A percentile compares a stretch with the other conserved stretches of the same genome.
Conservation (phyloP, 2,888 invertebrate genomes). For the Glyphotaelius pellucidus region DNA sequence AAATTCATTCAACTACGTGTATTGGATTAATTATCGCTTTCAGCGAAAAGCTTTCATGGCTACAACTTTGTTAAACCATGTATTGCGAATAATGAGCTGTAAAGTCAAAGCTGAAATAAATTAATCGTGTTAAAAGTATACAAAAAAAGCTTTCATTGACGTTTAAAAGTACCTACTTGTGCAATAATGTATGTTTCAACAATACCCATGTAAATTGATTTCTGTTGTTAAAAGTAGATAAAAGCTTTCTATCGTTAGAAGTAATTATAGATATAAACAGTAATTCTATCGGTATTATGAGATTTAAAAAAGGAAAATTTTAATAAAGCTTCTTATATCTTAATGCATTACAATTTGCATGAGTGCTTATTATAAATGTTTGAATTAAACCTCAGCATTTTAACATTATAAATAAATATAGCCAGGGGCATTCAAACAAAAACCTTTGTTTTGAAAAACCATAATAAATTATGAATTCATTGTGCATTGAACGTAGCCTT, state of each 20-base stretch:
- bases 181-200: background rate
- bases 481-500: background rate
- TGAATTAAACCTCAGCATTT: background rate
- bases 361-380: background rate
- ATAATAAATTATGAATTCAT: background rate
- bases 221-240: background rate
- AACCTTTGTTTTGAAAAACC: background rate
- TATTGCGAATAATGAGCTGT: background rate
- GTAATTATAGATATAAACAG: too few species aligned
- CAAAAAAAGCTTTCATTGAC: background rate
- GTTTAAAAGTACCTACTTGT: background rate
- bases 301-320: too few species aligned
- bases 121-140: background rate
- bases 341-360: background rate
- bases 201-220: background rate
- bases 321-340: too few species aligned
- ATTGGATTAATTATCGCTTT: conserved; percentile 2
- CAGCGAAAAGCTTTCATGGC: background rate
- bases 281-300: too few species aligned
- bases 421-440: background rate
- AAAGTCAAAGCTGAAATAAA: background rate
- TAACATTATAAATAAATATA: background rate
- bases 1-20: background rate
- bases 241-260: background rate
- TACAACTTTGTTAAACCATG: background rate